phyloP scores from a whole-genome alignment of 2,113 vertebrate species.

The Alethe diademata region DNA sequence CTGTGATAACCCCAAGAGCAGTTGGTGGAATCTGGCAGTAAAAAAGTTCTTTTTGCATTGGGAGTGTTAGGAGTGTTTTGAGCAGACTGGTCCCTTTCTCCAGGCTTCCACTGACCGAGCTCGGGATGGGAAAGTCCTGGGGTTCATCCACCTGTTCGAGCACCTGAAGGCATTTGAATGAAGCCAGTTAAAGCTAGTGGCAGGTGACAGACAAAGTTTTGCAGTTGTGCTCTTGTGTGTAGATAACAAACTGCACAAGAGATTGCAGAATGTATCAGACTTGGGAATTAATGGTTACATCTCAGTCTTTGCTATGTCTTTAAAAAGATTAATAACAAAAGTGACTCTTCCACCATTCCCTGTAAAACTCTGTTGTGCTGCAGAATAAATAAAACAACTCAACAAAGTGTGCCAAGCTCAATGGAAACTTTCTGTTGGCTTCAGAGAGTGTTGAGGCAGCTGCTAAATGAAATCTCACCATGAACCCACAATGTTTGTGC shows the following conservation, averaged over 20 bases:
- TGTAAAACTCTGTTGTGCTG: conserved; percentile 5
- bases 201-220: not conserved
- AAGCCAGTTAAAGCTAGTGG: not conserved
- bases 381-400: conserved; percentile 9
- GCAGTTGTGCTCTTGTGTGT: not conserved
- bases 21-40: not conserved
- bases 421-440: not conserved
- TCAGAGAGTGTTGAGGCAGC: not conserved
- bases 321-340: not conserved
- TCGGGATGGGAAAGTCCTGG: not conserved
- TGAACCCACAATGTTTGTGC: not conserved
- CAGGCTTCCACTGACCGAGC: not conserved
- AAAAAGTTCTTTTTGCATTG: not conserved
- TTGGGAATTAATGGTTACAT: not conserved
- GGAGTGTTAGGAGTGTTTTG: not conserved
- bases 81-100: not conserved
- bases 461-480: not conserved
- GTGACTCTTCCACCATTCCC: not conserved
- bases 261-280: not conserved
- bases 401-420: not conserved
- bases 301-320: not conserved
- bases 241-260: not conserved
- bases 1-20: not conserved
- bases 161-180: not conserved
- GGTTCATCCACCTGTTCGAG: not conserved